Conservation (phyloP, 2,888 invertebrate species). For the Synanthedon myopaeformis region DNA sequence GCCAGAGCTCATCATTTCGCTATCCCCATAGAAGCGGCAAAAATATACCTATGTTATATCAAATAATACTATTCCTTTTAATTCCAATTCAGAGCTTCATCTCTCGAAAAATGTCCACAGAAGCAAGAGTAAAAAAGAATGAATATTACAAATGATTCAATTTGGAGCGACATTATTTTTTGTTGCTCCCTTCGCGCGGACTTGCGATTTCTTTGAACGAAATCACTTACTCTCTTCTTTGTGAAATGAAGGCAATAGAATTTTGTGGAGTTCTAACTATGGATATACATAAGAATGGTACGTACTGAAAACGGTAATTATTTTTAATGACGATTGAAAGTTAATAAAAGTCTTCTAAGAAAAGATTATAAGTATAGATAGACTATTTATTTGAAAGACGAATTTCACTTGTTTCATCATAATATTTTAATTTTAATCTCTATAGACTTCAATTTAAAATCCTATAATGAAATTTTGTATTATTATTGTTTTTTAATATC, state of each 20-base stretch:
- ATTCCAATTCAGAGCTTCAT: conserved; percentile 11
- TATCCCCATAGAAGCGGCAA: no score
- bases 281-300: conserved; percentile 4
- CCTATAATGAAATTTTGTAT: no score
- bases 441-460: no score
- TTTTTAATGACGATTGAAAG: no score
- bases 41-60: neutral
- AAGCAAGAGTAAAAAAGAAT: conserved; percentile 47
- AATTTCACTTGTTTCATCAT: no score
- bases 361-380: no score
- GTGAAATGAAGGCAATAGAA: conserved; percentile 36
- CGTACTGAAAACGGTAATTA: neutral
- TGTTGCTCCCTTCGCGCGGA: conserved; percentile 27
- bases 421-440: no score
- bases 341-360: no score
- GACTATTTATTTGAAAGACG: no score
- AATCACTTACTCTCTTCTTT: conserved; percentile 43
- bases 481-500: no score
- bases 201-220: conserved; percentile 40
- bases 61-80: conserved; percentile 11
- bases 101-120: conserved; percentile 34
- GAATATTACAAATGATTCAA: conserved; percentile 64
- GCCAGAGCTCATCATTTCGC: no score
- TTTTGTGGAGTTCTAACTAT: conserved; percentile 23
- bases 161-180: conserved; percentile 54